Evolutionary conservation across 1,140 invertebrate genomes (phyloP).

Genomic region (Nebria ingens): DNA sequence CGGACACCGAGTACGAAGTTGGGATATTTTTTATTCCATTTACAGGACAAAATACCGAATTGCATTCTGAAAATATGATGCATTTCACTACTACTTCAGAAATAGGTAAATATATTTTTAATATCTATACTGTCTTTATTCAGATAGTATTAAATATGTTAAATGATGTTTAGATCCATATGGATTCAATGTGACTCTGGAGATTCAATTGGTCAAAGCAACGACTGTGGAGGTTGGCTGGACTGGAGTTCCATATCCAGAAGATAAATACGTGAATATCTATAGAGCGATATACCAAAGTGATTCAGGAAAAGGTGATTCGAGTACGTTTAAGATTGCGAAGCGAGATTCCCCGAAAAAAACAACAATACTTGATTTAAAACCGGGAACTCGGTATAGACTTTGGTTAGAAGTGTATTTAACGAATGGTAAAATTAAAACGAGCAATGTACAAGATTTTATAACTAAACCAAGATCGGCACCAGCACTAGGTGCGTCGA

Average conservation of each 20-base stretch:
- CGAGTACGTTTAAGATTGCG: conserved; percentile 72
- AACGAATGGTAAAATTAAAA: conserved; percentile 80
- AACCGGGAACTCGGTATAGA: conserved; percentile 71
- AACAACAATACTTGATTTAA: conserved; percentile 57
- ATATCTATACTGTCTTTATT: conserved; percentile 9
- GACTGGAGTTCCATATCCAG: conserved; percentile 73
- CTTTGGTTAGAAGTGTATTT: conserved; percentile 80
- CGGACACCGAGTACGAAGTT: conserved; percentile 62
- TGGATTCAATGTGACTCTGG: conserved; percentile 65
- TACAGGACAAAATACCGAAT: conserved; percentile 57
- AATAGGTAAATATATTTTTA: conserved; percentile 20
- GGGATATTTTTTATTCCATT: conserved; percentile 69
- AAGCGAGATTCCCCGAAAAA: conserved; percentile 64
- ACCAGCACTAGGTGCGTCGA: conserved; percentile 41
- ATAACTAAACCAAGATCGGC: conserved; percentile 65
- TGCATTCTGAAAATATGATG: conserved; percentile 56
- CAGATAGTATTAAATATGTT: not conserved
- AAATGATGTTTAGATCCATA: conserved; percentile 58
- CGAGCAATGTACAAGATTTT: conserved; percentile 78
- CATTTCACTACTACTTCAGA: conserved; percentile 47
- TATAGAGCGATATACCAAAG: conserved; percentile 75
- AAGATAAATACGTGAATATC: conserved; percentile 85
- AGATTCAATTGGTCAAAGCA: conserved; percentile 60
- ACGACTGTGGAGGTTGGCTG: conserved; percentile 66
- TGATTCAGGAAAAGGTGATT: conserved; percentile 62